phyloP scores from a whole-genome alignment of 1,140 invertebrate species.

The Platorchestia sp. region DNA sequence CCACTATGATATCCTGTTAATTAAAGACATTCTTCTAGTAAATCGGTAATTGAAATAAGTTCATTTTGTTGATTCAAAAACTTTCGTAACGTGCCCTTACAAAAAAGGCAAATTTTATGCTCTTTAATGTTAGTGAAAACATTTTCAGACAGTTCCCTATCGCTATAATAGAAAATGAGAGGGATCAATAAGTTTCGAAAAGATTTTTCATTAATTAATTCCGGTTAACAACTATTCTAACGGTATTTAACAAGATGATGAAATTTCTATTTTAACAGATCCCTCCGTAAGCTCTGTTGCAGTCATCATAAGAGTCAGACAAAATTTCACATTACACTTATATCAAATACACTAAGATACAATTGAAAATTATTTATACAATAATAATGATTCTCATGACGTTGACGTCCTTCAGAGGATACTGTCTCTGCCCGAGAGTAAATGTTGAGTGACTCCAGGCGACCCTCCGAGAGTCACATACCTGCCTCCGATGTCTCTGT shows the following conservation, averaged over 20 bases:
- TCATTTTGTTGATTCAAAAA: no score
- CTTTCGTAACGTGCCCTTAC: no score
- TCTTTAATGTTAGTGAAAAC: background rate
- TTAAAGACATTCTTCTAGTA: no score
- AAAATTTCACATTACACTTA: background rate
- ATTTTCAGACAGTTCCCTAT: background rate
- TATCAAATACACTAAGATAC: background rate
- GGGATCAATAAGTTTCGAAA: background rate
- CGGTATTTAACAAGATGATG: background rate
- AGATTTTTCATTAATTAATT: background rate
- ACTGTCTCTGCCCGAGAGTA: constrained; percentile 30
- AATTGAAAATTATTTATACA: background rate
- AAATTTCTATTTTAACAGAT: background rate
- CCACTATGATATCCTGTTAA: no score
- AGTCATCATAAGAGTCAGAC: background rate
- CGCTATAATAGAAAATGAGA: background rate
- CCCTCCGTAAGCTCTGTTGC: background rate
- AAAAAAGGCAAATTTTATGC: no score
- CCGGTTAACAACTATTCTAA: background rate
- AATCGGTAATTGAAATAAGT: no score
- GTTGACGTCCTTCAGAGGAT: constrained; percentile 7
- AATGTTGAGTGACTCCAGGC: constrained; percentile 33
- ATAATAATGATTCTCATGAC: background rate
- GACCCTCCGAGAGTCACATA: background rate
- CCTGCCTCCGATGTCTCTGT: background rate